Conservation (phyloP, 2,797 vertebrate genomes). For the Ctenosaura bakeri region DNA sequence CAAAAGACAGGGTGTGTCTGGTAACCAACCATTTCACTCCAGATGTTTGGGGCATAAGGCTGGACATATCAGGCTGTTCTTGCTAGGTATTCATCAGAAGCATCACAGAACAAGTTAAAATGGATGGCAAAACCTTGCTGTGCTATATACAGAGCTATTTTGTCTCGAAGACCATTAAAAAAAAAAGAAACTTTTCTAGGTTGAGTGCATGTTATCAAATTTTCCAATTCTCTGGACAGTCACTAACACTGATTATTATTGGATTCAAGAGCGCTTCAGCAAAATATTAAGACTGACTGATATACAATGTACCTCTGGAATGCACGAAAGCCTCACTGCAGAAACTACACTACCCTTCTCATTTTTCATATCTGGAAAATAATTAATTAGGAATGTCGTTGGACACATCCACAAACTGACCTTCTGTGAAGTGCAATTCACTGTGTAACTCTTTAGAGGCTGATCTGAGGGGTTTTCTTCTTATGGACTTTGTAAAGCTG, state of each 20-base stretch:
- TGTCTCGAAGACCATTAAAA: not conserved
- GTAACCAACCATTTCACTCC: not conserved
- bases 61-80: not conserved
- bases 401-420: not conserved
- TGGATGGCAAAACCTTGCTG: not conserved
- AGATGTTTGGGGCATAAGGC: not conserved
- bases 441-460: not conserved
- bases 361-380: not conserved
- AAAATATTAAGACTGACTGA: not conserved
- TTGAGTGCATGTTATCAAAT: not conserved
- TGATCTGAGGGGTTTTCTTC: constrained; percentile 8
- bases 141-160: not conserved
- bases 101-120: not conserved
- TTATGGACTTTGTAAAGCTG: not conserved
- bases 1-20: not conserved
- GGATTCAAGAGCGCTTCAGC: not conserved
- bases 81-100: not conserved
- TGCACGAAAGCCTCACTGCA: not conserved
- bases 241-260: not conserved
- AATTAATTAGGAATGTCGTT: not conserved
- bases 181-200: not conserved
- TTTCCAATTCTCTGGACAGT: not conserved
- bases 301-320: not conserved
- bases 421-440: not conserved
- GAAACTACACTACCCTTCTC: not conserved